Evolutionary conservation across 2,797 vertebrate genomes (phyloP), one percentile per base, ranked within the genome.

Genomic region (Urocyon cinereoargenteus): DNA sequence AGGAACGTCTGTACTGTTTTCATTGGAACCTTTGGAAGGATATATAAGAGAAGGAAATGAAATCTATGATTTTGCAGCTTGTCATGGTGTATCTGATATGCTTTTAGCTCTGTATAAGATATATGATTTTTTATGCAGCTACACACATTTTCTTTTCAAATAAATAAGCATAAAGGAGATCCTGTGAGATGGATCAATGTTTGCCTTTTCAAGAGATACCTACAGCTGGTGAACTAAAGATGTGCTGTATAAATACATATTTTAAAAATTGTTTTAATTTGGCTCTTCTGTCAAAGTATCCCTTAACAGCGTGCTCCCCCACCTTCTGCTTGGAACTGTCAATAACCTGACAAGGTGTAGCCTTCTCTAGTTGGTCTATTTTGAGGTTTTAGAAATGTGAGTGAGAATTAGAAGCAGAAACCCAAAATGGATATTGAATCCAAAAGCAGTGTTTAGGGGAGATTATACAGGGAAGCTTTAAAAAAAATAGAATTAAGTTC

Each of bases 251-350:
- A 93, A 78, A 89, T 61, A 51, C 1, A 24, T 78, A 49, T 79
- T 86, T 79, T 83, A 49, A 96, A 93, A 95, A 21, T 53, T 78
- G 2, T 88, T 90, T 94, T 84, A 94, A 93, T 94, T 95, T 83
- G 61, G 4, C 5, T 64, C 4, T 45, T 90, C 59, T 86, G 51
- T 86, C 82, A 92, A 88, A 86, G 91, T 86, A 59, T 6, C 11
- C 12, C n/a, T 90, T 82, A 75, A 72, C 5, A 34, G 3, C 45
- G 4, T 90, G 10, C 5, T 88, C 16, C 45, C 10, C n/a, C 15
- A 96, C 22, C 8, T 19, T 82, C 11, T 97, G 34, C 40, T 34
- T 86, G 19, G 64, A 19, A 64, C 0, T 57, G 2, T 83, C 8
- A 1, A 19, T 91, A 92, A 78, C 28, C n/a, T 70, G 57, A 92